A percentile compares a stretch with the other conserved stretches of the same genome.
Conservation (phyloP, 2,888 invertebrate genomes). For the Acanthopleura granulata region DNA sequence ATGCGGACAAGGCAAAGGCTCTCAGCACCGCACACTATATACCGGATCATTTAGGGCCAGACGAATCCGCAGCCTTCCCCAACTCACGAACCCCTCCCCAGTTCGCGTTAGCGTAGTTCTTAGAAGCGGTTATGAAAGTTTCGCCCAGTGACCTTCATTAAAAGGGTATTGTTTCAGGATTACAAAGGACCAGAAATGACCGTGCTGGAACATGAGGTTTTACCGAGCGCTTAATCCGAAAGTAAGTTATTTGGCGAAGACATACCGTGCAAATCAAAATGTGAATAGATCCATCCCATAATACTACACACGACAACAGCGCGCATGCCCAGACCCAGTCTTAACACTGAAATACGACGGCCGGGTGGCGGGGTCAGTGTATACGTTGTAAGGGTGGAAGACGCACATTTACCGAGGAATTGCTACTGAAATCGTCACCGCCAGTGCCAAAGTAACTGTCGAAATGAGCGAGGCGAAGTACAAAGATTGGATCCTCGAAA, state of each 20-base stretch:
- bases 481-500: slow-evolving; percentile 83
- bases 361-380: background rate
- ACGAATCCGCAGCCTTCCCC: too few relatives aligned
- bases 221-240: slow-evolving; percentile 19
- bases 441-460: slow-evolving; percentile 1
- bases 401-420: slow-evolving; percentile 6
- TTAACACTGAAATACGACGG: background rate
- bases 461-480: slow-evolving; percentile 48
- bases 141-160: too few relatives aligned
- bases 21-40: too few relatives aligned
- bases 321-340: background rate
- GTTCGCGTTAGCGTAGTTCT: too few relatives aligned
- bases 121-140: too few relatives aligned
- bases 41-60: too few relatives aligned
- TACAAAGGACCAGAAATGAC: too few relatives aligned
- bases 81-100: too few relatives aligned
- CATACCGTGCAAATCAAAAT: background rate
- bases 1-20: too few relatives aligned
- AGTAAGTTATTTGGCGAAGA: background rate
- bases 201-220: background rate
- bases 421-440: slow-evolving; percentile 10
- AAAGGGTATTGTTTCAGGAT: too few relatives aligned
- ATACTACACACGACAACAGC: background rate
- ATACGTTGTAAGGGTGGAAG: background rate
- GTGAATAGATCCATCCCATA: slow-evolving; percentile 9